These are phyloP conservation scores for Caenorhabditis elegans DNA, from an alignment of 1,140 invertebrate genomes.

Conservation along the genomic window DNA sequence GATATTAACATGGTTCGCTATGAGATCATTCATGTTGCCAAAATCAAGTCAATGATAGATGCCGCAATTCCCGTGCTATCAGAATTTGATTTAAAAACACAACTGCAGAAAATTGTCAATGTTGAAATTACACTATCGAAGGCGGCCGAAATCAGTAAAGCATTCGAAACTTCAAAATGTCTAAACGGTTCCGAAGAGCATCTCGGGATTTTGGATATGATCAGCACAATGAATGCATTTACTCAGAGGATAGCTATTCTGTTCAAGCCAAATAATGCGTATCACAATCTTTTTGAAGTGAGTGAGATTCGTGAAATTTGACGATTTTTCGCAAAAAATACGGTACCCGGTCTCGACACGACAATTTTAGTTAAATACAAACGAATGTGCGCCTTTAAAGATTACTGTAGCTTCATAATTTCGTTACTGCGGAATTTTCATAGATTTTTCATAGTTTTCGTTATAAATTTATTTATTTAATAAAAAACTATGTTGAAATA, in stretches of 20 bases:
- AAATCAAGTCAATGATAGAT: slow-evolving; percentile 20
- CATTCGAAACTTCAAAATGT: neutral
- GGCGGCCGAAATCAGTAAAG: neutral
- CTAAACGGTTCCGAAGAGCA: neutral
- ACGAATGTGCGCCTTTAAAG: too few relatives aligned
- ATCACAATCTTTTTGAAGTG: slow-evolving; percentile 40
- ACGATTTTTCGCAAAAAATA: too few relatives aligned
- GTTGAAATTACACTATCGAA: neutral
- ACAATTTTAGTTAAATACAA: too few relatives aligned
- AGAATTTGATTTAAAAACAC: neutral
- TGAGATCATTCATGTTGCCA: neutral
- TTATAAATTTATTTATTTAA: too few relatives aligned
- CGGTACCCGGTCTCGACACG: too few relatives aligned
- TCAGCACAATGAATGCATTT: slow-evolving; percentile 8
- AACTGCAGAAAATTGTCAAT: neutral
- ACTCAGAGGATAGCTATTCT: slow-evolving; percentile 5
- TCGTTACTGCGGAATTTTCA: too few relatives aligned
- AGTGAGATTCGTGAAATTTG: neutral
- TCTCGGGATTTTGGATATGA: neutral
- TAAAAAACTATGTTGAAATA: too few relatives aligned
- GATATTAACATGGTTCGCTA: neutral
- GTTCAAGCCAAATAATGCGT: slow-evolving; percentile 19
- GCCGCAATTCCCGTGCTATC: neutral
- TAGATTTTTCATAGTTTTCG: too few relatives aligned
- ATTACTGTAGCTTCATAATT: too few relatives aligned